Base-by-base conservation (phyloP, 2,888 invertebrate genomes). In the Ochropacha duplaris region DNA sequence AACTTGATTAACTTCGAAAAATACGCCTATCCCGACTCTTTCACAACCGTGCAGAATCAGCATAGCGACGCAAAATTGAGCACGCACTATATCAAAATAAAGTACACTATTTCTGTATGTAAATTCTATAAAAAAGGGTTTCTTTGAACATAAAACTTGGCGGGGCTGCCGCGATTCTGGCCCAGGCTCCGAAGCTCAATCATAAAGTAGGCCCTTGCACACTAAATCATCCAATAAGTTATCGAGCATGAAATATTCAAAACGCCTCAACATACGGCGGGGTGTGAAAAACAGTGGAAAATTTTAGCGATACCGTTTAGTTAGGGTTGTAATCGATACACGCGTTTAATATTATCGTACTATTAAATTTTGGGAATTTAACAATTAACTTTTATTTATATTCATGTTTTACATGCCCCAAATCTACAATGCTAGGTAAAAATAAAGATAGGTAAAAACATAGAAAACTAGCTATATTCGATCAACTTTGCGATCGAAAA, bases 221-320 rank as follows among this genome's bases (percentile, higher is more conserved):
- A 86, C 81, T 89, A 89, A 90, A 89, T 90, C 88, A 88, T 83
- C 85, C 84, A 84, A 88, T 90, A 90, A 89, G 89, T 90, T 90
- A 90, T 87, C 79, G 74, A 68, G 80, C 81, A 88, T 89, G 84
- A 90, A 88, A 91, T 90, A 91, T 86, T 86, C 87, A 88, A 83
- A 88, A 83, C 81, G 83, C 78, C 79, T 81, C 73, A 74, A 74
- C 85, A 83, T 86, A 86, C 77, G 81, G 72, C 71, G 64, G 75
- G 80, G 82, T 77, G 84, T 79, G 81, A 83, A 78, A 76, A 84
- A 84, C 79, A 79, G 78, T 79, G 83, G 82, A 75, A 83, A 85
- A 82, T 82, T 83, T 75, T 62, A 39, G 72, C 74, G 66, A 74
- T 66, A 58, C 66, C 66, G 72, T 70, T 72, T 65, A 68, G 62